Evolutionary conservation across 2,797 vertebrate species (phyloP).

Genomic region (Intellagama lesueurii): DNA sequence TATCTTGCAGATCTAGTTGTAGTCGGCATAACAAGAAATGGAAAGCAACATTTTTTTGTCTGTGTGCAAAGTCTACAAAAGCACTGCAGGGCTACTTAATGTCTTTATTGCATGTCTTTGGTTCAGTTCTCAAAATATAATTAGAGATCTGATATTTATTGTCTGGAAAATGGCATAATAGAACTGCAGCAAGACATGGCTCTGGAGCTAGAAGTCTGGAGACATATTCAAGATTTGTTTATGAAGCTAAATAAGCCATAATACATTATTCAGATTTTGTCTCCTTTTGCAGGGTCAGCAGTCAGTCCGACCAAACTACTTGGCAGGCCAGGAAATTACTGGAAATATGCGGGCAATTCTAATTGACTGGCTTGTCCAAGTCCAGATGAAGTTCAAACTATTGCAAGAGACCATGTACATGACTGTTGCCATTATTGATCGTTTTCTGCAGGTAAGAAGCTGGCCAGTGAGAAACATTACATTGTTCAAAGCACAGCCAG

Average conservation of each 20-base stretch:
- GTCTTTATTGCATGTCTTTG: neutral
- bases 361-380: constrained; percentile 90
- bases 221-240: neutral
- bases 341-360: constrained; percentile 88
- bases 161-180: neutral
- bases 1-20: neutral
- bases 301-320: constrained; percentile 78
- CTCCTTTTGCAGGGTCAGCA: constrained; percentile 77
- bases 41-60: too few relatives aligned
- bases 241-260: neutral
- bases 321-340: constrained; percentile 83
- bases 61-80: too few relatives aligned
- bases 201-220: neutral
- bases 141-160: neutral
- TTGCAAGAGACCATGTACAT: constrained; percentile 91
- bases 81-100: too few relatives aligned
- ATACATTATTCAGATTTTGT: neutral
- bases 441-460: constrained; percentile 86
- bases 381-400: constrained; percentile 85
- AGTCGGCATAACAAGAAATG: neutral
- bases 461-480: neutral
- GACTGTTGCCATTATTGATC: constrained; percentile 86
- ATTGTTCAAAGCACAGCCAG: neutral
- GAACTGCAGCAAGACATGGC: neutral
- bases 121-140: too few relatives aligned